Evolutionary conservation across 2,113 vertebrate genomes (phyloP), one percentile per base, ranked within the genome.

Genomic region (Pterocles orientalis): DNA sequence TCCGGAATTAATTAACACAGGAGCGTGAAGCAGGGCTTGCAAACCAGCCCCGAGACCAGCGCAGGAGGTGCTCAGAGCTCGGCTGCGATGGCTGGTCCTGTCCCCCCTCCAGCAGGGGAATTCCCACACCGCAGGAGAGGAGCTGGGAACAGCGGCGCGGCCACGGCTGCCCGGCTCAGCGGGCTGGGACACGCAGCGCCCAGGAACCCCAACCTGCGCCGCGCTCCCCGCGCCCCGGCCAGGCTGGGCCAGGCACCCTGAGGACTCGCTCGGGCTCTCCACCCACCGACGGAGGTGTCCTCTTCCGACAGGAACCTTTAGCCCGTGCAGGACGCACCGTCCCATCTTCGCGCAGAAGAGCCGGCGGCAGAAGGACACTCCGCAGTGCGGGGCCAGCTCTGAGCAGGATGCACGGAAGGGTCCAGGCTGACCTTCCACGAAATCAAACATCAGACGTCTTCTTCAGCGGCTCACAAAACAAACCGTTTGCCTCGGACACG

Each of bases 11-110:
- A 33, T 45, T 16, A 39, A 47, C 3, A 14, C 25, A 25, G 18
- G 41, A 56, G 41, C 0, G 0, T 23, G 48, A n/a, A 7, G 64
- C 45, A n/a, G 56, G 29, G 48, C 48, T 48, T n/a, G 56, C 25
- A 56, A 65, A 65, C 25, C 34, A 43, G 58, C 58, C 41, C 29
- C 12, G 12, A 12, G 25, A 43, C 20, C 25, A 9, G 60, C 60
- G 43, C 45, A 11, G 28, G 57, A n/a, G 45, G 12, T 33, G 9
- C 39, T 21, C 18, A 5, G 50, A 91, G 50, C 58, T 21, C 3
- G 78, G 47, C 54, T 12, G 39, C 0, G 3, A 26, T 6, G 51
- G 68, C 51, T 73, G 3, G 3, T 6, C 3, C 31, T 6, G 20
- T 23, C n/a, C 72, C 43, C 17, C 36, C 36, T n/a, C 36, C 36